phyloP scores from a whole-genome alignment of 1,140 invertebrate species.

The Aphidius ervi region DNA sequence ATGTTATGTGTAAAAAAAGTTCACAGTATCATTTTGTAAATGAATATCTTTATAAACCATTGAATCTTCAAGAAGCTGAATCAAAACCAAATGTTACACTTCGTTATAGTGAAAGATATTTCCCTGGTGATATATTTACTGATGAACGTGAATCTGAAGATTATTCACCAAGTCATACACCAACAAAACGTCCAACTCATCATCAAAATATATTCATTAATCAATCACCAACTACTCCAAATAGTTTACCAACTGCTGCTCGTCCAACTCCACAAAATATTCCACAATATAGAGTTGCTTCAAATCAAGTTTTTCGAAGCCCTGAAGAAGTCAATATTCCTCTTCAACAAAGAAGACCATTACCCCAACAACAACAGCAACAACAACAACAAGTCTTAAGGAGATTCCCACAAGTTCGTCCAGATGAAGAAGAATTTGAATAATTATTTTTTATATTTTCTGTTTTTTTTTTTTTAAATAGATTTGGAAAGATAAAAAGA shows the following conservation, averaged over 20 bases:
- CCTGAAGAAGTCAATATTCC: slow-evolving; percentile 84
- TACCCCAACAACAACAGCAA: slow-evolving; percentile 21
- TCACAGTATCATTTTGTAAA: slow-evolving; percentile 90
- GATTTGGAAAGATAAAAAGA: no score
- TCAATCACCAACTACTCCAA: slow-evolving; percentile 38
- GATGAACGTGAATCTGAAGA: slow-evolving; percentile 64
- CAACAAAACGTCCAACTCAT: slow-evolving; percentile 36
- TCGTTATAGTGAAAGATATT: slow-evolving; percentile 81
- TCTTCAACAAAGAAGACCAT: slow-evolving; percentile 68
- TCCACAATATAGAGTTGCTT: slow-evolving; percentile 42
- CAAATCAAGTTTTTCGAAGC: slow-evolving; percentile 71
- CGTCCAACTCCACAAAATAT: slow-evolving; percentile 33
- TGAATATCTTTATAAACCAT: slow-evolving; percentile 85
- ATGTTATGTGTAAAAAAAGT: slow-evolving; percentile 86
- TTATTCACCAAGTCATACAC: slow-evolving; percentile 43
- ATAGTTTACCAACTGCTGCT: slow-evolving; percentile 43
- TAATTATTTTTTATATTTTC: slow-evolving; percentile 20
- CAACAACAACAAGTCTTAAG: slow-evolving; percentile 29
- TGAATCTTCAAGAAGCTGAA: slow-evolving; percentile 77
- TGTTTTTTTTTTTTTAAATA: no score
- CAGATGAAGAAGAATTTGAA: slow-evolving; percentile 50
- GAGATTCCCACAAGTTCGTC: slow-evolving; percentile 49
- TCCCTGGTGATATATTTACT: slow-evolving; percentile 69
- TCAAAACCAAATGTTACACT: slow-evolving; percentile 76
- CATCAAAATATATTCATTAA: slow-evolving; percentile 33